Conservation (phyloP, 1,140 invertebrate genomes). For the Magallana angulata region DNA sequence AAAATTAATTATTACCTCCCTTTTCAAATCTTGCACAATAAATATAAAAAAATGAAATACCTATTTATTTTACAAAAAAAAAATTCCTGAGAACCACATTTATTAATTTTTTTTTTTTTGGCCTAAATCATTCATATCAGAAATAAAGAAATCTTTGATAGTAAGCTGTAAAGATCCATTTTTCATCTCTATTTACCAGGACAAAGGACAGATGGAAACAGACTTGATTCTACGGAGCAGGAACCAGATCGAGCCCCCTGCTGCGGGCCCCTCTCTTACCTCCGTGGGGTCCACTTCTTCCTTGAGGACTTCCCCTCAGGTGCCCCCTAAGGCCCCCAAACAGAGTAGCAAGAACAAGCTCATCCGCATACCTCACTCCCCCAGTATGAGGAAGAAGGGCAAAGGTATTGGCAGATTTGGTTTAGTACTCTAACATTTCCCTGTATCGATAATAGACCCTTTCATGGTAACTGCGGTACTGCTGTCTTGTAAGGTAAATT, state of each 20-base stretch:
- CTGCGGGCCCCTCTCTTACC: slow-evolving; percentile 44
- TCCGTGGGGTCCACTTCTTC: neutral
- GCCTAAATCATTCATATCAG: too few relatives aligned
- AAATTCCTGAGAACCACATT: too few relatives aligned
- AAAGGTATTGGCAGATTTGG: slow-evolving; percentile 34
- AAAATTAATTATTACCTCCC: neutral
- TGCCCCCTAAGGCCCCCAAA: slow-evolving; percentile 66
- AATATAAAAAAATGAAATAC: slow-evolving; percentile 9
- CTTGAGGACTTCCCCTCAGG: slow-evolving; percentile 68
- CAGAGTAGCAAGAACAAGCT: slow-evolving; percentile 68
- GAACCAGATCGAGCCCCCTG: slow-evolving; percentile 42
- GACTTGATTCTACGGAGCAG: slow-evolving; percentile 70
- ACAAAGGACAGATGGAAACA: slow-evolving; percentile 59
- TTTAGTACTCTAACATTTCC: too few relatives aligned
- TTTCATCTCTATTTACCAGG: slow-evolving; percentile 57
- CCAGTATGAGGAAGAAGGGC: slow-evolving; percentile 70
- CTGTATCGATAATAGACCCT: too few relatives aligned
- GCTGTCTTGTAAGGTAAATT: too few relatives aligned
- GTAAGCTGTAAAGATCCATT: too few relatives aligned
- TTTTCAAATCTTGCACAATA: neutral
- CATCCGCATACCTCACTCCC: slow-evolving; percentile 69
- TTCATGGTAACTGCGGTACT: too few relatives aligned
- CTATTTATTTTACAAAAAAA: neutral
- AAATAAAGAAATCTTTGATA: too few relatives aligned
- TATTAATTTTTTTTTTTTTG: neutral